Conservation (phyloP, 2,888 invertebrate species). For the Neoaliturus tenellus region DNA sequence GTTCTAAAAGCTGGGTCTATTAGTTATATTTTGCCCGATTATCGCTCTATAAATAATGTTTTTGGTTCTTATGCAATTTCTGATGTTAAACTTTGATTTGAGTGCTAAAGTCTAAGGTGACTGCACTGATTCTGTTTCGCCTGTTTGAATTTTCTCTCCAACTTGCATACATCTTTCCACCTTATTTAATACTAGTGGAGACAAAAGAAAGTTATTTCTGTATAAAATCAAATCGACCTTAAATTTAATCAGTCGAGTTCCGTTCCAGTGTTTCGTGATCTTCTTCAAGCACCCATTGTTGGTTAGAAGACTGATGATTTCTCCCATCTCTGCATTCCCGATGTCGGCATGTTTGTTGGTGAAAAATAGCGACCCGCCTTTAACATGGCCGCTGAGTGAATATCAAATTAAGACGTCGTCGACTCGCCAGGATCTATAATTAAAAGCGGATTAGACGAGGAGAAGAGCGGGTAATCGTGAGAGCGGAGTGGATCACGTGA, state of each 20-base stretch:
- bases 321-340: background rate
- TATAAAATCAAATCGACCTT: constrained; percentile 7
- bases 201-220: too few species aligned
- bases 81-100: too few species aligned
- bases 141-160: too few species aligned
- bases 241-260: background rate
- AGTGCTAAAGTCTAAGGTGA: too few species aligned
- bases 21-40: too few species aligned
- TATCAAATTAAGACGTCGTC: constrained; percentile 47
- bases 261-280: background rate
- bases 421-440: constrained; percentile 31
- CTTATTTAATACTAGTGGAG: too few species aligned
- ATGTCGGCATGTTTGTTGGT: constrained; percentile 2
- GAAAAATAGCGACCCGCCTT: constrained; percentile 20
- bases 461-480: constrained; percentile 17
- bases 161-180: too few species aligned
- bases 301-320: background rate
- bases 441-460: constrained; percentile 40
- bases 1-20: too few species aligned
- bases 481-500: constrained; percentile 14
- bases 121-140: too few species aligned
- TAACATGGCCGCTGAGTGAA: constrained; percentile 18
- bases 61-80: too few species aligned
- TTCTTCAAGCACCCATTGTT: background rate
- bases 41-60: too few species aligned